Evolutionary conservation across 2,113 vertebrate genomes (phyloP).

Genomic region (Hydropotes inermis): DNA sequence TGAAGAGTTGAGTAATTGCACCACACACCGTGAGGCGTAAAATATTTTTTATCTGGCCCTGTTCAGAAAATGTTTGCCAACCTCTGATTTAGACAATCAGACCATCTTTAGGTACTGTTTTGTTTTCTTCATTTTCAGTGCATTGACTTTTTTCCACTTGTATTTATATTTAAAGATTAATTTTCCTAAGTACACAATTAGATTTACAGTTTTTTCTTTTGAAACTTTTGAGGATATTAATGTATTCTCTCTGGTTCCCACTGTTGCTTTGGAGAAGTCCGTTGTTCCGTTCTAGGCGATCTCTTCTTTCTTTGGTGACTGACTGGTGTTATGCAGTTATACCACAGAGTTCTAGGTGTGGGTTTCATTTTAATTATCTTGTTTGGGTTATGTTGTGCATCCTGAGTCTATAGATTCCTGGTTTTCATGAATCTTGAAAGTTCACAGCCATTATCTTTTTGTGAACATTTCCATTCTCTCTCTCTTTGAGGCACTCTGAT

Average conservation of each 20-base stretch:
- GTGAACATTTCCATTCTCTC: neutral
- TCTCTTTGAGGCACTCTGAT: neutral
- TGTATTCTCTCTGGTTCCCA: neutral
- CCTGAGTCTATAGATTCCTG: neutral
- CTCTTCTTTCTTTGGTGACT: neutral
- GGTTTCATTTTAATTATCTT: neutral
- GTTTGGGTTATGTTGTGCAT: neutral
- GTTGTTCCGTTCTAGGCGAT: neutral
- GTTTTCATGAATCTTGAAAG: neutral
- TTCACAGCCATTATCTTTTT: neutral
- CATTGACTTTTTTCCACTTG: neutral
- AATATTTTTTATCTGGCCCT: neutral
- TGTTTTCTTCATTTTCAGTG: neutral
- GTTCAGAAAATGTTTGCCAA: neutral
- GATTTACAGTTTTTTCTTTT: neutral
- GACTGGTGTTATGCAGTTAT: neutral
- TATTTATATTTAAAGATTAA: neutral
- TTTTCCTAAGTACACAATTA: neutral
- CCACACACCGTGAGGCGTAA: neutral
- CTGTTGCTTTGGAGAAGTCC: neutral
- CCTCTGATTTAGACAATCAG: neutral
- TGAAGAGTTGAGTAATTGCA: neutral
- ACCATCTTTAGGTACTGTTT: neutral
- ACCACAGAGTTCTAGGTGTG: neutral
- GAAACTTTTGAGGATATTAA: neutral